A percentile compares a stretch with the other conserved stretches of the same genome.
These are phyloP conservation scores for Cyanoderma ruficeps DNA, from an alignment of 2,113 vertebrate genomes.

Conservation along the genomic window DNA sequence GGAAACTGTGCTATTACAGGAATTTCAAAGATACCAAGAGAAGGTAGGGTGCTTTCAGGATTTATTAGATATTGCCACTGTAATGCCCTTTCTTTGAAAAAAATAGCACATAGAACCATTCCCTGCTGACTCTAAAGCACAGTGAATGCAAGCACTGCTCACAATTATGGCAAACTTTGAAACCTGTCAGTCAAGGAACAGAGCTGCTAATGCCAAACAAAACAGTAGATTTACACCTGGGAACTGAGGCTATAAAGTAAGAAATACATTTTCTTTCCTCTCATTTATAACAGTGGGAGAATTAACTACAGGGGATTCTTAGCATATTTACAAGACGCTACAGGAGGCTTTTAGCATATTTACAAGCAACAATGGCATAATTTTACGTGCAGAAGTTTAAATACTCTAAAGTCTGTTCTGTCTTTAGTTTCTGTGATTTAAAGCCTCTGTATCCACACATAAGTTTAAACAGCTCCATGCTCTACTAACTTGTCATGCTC, in stretches of 20 bases:
- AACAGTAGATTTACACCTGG: neutral
- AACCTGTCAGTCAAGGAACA: neutral
- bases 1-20: neutral
- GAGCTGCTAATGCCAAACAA: conserved; percentile 32
- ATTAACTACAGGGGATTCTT: conserved; percentile 49
- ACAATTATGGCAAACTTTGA: neutral
- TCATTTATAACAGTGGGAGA: neutral
- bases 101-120: neutral
- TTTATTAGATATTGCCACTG: neutral
- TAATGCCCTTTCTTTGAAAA: conserved; percentile 43
- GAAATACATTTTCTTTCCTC: conserved; percentile 38
- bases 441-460: neutral
- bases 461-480: neutral
- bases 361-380: conserved; percentile 43
- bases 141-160: neutral
- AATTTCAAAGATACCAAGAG: conserved; percentile 25
- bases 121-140: conserved; percentile 44
- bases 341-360: conserved; percentile 64
- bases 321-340: conserved; percentile 60
- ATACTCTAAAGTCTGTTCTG: conserved; percentile 10
- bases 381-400: conserved; percentile 54
- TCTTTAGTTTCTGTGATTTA: conserved; percentile 16
- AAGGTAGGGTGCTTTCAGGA: neutral
- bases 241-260: conserved; percentile 33
- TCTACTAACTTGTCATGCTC: neutral